Evolutionary conservation across 2,888 invertebrate genomes (phyloP), one percentile per base, ranked within the genome.

Genomic region (Helicoverpa assulta): DNA sequence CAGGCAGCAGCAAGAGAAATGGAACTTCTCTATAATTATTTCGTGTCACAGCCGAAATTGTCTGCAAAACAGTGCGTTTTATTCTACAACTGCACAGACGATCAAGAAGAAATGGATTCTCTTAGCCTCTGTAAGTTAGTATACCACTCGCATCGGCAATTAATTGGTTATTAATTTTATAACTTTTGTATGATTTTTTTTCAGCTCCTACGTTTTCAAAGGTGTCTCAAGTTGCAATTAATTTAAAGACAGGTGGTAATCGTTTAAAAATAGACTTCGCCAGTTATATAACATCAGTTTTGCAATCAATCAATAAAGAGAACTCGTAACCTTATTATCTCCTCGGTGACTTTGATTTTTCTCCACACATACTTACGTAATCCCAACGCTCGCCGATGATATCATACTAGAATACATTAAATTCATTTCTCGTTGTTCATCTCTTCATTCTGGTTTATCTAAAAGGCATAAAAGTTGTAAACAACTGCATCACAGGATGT

Each of bases 1-100:
- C 91, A 94, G 53, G 93, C 93, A 58, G 96, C 96, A 29, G 88
- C 94, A 19, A 95, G 96, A 83, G 96, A 97, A 85, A 90, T 97
- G 85, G 97, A 97, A 86, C 92, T 96, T 40, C 94, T 97, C 62
- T 97, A 96, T 81, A 96, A 97, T 83, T 97, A 97, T 88, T 97
- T 97, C 85, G 97, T 97, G 5, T 96, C 96, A n/a, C 97, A 97
- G 84, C 96, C 96, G 7, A 96, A 96, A 75, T 85, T 97, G 58
- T 96, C 96, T 59, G 96, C 97, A 10, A 96, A 96, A 80, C 97
- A 97, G 81, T 97, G 97, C 86, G 96, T 97, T 18, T 93, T 97
- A 6, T 96, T 98, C 86, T 96, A 96, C 76, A 96, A 96, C 80
- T 94, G 95, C 75, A 90, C 92, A 37, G 95, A 96, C 50, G 96